Conservation (phyloP, 2,113 vertebrate genomes). For the Hippocampus mohnikei region DNA sequence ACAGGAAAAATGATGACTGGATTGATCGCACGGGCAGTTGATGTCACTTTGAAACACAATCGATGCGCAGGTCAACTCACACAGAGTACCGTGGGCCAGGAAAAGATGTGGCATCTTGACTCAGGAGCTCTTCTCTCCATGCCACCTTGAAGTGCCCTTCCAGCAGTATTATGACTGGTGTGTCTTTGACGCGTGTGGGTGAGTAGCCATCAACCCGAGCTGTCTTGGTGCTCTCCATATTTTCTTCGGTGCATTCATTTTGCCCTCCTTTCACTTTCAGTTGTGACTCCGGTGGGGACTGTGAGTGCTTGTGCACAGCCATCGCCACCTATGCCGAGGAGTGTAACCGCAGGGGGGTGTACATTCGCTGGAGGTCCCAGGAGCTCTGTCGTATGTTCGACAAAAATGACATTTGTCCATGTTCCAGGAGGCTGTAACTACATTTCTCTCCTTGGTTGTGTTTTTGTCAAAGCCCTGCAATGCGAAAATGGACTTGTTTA, state of each 20-base stretch:
- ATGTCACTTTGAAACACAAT: background rate
- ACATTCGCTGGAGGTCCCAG: slow-evolving; percentile 84
- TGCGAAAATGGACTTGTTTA: slow-evolving; percentile 84
- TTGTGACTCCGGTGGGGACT: slow-evolving; percentile 83
- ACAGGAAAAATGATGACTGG: background rate
- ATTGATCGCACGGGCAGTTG: background rate
- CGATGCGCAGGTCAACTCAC: slow-evolving; percentile 66
- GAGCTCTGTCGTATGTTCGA: slow-evolving; percentile 82
- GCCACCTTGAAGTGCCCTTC: slow-evolving; percentile 77
- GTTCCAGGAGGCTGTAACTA: background rate
- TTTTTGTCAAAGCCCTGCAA: slow-evolving; percentile 77
- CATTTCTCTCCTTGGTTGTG: background rate
- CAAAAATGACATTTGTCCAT: background rate
- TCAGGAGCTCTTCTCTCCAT: slow-evolving; percentile 75
- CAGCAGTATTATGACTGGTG: slow-evolving; percentile 88
- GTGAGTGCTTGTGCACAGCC: slow-evolving; percentile 89
- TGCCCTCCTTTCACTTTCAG: slow-evolving; percentile 29
- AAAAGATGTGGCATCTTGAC: slow-evolving; percentile 73
- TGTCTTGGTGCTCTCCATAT: no score
- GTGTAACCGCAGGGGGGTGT: slow-evolving; percentile 74
- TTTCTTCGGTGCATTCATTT: background rate
- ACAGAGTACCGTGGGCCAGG: slow-evolving; percentile 79
- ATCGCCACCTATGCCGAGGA: slow-evolving; percentile 83
- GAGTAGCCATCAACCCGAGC: slow-evolving; percentile 41
- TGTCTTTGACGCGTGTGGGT: slow-evolving; percentile 87